Evolutionary conservation across 2,797 vertebrate genomes (phyloP), one percentile per base, ranked within the genome.

Genomic region (Knipowitschia caucasica): DNA sequence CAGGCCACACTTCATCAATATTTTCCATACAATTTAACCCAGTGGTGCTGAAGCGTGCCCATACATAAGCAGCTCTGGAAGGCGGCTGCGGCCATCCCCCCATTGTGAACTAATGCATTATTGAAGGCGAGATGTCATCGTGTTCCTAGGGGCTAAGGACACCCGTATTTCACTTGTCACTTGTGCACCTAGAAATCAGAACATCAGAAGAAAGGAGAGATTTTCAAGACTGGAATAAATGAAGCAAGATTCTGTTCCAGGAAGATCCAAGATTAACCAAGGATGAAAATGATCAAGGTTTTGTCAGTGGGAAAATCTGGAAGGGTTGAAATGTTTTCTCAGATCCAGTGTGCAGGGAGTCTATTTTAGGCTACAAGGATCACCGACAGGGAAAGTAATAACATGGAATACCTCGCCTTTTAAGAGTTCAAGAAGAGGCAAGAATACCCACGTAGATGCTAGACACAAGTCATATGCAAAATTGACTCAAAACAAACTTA

Each of bases 11-110:
- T 82, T 82, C 73, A 84, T 90, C 84, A 87, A 85, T 86, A 87
- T 84, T 86, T 86, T 82, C 81, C 77, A 84, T 86, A 75, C 76
- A 83, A 82, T 88, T 90, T 86, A 89, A 86, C 81, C 71, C 59
- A 42, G 67, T 53, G 59, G 69, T 68, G 67, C 59, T 39, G 55
- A 59, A 56, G 63, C 38, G 49, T 77, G 71, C 67, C 63, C 61
- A 30, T 31, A 73, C 80, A 81, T 82, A 83, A 78, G 69, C 64
- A 69, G 73, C 51, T 42, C 46, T 56, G 74, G 73, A 84, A 57
- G 52, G 50, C 81, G 82, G 74, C 54, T 55, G 64, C 40, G 36
- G 23, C 53, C 24, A 36, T 24, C 51, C 62, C 25, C 62, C 33
- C 38, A 58, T 23, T 10, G 2, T 35, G 11, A 27, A 20, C 33